These are phyloP conservation scores for Aelia acuminata DNA, from an alignment of 2,888 invertebrate genomes.

Conservation along the genomic window DNA sequence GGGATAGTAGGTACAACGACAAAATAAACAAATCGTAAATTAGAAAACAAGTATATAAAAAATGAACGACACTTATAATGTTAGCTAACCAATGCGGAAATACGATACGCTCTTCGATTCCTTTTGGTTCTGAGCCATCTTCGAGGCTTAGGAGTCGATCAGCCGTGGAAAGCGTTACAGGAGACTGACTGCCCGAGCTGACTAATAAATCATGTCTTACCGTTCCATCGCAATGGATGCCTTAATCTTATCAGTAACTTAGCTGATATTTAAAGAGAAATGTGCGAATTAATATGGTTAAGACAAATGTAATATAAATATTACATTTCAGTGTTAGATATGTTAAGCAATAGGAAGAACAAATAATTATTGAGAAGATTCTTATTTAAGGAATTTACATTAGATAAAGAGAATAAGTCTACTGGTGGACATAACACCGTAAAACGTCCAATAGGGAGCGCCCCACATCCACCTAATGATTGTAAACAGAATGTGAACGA, in stretches of 20 bases:
- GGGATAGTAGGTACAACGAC: no score
- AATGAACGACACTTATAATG: neutral
- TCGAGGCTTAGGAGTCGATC: neutral
- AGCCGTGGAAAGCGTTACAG: neutral
- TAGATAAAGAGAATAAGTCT: neutral
- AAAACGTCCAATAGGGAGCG: neutral
- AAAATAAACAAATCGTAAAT: no score
- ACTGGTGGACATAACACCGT: neutral
- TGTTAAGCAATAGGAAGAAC: no score
- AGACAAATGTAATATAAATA: no score
- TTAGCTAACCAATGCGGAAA: slow-evolving; percentile 32
- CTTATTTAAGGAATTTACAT: neutral
- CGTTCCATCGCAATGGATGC: no score
- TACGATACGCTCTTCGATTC: slow-evolving; percentile 3
- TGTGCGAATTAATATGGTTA: no score
- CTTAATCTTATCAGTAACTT: neutral
- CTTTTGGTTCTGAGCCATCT: neutral
- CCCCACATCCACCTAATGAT: neutral
- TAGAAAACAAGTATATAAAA: neutral
- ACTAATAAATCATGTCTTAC: neutral
- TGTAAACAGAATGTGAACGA: neutral
- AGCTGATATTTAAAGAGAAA: no score
- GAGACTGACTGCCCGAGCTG: neutral
- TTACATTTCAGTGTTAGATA: no score
- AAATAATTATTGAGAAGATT: neutral